These are phyloP conservation scores for Furcula furcula DNA, from an alignment of 2,888 invertebrate genomes.

Conservation along the genomic window DNA sequence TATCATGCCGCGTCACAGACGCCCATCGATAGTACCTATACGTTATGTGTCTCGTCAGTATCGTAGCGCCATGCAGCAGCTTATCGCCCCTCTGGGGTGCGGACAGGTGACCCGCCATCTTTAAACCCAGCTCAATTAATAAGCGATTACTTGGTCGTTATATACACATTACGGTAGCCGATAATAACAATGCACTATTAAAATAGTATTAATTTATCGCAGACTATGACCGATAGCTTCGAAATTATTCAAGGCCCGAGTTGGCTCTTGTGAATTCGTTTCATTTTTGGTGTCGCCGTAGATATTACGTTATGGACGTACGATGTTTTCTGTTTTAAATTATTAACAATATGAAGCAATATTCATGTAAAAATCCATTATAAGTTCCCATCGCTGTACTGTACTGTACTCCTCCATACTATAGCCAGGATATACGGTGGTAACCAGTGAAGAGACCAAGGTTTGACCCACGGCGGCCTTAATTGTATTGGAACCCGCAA, in stretches of 20 bases:
- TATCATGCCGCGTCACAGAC: background rate
- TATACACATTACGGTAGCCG: constrained; percentile 41
- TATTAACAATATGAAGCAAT: no score
- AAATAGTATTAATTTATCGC: constrained; percentile 55
- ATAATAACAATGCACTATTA: constrained; percentile 45
- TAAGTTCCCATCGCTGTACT: no score
- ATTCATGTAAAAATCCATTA: no score
- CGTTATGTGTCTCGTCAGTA: background rate
- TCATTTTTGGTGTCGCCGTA: no score
- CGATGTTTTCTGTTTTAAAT: no score
- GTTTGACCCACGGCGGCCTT: no score
- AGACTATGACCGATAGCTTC: constrained; percentile 37
- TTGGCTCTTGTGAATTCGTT: no score
- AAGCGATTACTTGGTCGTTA: constrained; percentile 61
- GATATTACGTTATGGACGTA: no score
- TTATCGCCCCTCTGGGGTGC: constrained; percentile 25
- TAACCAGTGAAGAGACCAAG: no score
- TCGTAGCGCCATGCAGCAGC: constrained; percentile 20
- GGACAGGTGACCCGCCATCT: constrained; percentile 26
- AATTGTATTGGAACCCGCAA: no score
- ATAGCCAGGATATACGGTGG: no score
- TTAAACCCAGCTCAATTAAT: constrained; percentile 52
- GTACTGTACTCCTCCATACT: no score
- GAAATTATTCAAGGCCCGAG: constrained; percentile 19
- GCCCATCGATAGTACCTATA: background rate